Conservation (phyloP, 2,113 vertebrate genomes). For the Dryoscopus gambensis region DNA sequence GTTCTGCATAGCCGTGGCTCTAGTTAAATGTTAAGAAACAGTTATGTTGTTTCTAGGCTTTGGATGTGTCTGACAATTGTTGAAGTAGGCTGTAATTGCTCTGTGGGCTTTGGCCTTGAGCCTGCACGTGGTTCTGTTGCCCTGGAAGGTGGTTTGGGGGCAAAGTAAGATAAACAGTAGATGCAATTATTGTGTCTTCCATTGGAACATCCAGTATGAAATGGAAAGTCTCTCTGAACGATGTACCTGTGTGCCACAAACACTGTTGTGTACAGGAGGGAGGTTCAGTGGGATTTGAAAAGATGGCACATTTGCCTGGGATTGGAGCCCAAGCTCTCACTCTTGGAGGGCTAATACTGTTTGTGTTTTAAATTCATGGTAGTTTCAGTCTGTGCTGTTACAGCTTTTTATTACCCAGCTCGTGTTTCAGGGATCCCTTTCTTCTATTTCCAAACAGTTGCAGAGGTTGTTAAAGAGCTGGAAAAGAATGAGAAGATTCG, state of each 20-base stretch:
- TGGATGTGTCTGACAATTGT: not conserved
- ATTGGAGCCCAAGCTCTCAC: not conserved
- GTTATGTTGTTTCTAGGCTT: not conserved
- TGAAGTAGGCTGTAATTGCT: not conserved
- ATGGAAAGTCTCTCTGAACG: not conserved
- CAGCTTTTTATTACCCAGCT: not conserved
- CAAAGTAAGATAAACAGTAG: not conserved
- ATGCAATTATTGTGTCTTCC: not conserved
- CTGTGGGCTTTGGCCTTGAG: not conserved
- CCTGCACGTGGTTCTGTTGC: not conserved
- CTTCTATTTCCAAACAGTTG: conserved; percentile 75
- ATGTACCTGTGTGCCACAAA: not conserved
- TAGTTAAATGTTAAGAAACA: not conserved
- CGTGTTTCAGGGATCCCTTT: not conserved
- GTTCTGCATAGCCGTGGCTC: not conserved
- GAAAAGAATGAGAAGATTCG: conserved; percentile 85
- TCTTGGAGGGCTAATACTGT: not conserved
- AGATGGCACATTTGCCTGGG: not conserved
- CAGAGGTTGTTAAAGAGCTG: conserved; percentile 87
- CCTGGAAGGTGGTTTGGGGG: not conserved
- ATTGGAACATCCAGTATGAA: not conserved
- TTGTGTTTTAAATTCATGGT: not conserved
- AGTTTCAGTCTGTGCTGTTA: not conserved
- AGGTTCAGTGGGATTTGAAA: not conserved
- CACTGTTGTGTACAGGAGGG: not conserved